Evolutionary conservation across 1,140 invertebrate species (phyloP).

Genomic region (Caenorhabditis tropicalis): DNA sequence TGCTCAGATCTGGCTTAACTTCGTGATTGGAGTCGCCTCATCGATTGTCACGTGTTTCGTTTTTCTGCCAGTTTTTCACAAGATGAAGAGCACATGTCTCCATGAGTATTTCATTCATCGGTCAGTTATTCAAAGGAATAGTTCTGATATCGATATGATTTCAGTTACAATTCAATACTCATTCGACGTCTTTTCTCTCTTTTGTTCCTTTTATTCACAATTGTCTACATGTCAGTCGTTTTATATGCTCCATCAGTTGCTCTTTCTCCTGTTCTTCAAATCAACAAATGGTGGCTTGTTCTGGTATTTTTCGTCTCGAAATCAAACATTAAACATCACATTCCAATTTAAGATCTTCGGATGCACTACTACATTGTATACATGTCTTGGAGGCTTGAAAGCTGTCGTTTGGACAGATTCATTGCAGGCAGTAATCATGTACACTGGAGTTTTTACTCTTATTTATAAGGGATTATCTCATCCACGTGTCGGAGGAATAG

Average conservation of each 20-base stretch:
- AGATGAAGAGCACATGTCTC: constrained; percentile 63
- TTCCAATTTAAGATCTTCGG: constrained; percentile 57
- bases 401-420: constrained; percentile 61
- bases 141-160: not conserved
- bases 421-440: constrained; percentile 55
- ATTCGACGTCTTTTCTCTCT: constrained; percentile 65
- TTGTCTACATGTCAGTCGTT: constrained; percentile 69
- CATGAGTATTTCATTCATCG: constrained; percentile 69
- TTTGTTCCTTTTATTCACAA: constrained; percentile 68
- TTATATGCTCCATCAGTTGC: constrained; percentile 61
- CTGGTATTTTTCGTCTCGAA: constrained; percentile 41
- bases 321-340: not conserved
- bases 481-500: constrained; percentile 52
- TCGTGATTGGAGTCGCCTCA: constrained; percentile 58
- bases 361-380: constrained; percentile 55
- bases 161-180: constrained; percentile 62
- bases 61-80: constrained; percentile 63
- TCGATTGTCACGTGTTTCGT: constrained; percentile 59
- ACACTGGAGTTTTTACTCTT: constrained; percentile 50
- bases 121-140: constrained; percentile 49
- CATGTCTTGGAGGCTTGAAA: constrained; percentile 58
- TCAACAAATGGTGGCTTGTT: constrained; percentile 50
- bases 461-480: constrained; percentile 56
- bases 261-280: constrained; percentile 55
- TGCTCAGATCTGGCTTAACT: constrained; percentile 63